phyloP scores from a whole-genome alignment of 2,113 vertebrate genomes.

The Morone saxatilis region DNA sequence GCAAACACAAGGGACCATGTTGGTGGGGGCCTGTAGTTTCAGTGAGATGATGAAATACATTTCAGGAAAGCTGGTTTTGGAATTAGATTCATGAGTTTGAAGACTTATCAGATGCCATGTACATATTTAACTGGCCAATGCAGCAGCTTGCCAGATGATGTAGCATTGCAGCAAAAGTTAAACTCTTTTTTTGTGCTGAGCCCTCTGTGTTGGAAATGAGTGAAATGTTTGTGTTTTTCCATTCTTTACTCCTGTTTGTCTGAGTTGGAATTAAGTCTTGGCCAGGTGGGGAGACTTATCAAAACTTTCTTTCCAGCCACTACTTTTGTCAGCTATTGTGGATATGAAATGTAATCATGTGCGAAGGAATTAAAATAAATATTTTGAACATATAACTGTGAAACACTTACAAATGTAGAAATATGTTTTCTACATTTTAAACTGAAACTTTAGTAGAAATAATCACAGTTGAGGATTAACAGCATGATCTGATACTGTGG shows the following conservation, averaged over 20 bases:
- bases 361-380: too few relatives aligned
- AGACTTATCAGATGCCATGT: constrained; percentile 12
- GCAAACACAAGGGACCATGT: not conserved
- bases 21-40: not conserved
- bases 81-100: not conserved
- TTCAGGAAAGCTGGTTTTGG: constrained; percentile 24
- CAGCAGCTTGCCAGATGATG: not conserved
- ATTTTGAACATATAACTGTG: not conserved
- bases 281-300: not conserved
- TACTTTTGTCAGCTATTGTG: not conserved
- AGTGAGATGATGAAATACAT: constrained; percentile 42
- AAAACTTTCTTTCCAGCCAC: not conserved
- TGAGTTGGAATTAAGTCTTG: not conserved
- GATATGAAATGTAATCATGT: not conserved
- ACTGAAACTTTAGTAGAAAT: not conserved
- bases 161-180: not conserved
- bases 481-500: not conserved
- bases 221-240: too few relatives aligned
- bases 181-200: not conserved
- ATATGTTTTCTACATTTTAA: not conserved
- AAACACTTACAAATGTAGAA: not conserved
- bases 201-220: too few relatives aligned
- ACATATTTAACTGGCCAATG: not conserved
- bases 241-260: too few relatives aligned
- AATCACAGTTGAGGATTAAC: not conserved